Percentiles rank a stretch among this genome's conserved stretches.
phyloP scores from a whole-genome alignment of 2,797 vertebrate species.

The Catamblyrhynchus diadema region DNA sequence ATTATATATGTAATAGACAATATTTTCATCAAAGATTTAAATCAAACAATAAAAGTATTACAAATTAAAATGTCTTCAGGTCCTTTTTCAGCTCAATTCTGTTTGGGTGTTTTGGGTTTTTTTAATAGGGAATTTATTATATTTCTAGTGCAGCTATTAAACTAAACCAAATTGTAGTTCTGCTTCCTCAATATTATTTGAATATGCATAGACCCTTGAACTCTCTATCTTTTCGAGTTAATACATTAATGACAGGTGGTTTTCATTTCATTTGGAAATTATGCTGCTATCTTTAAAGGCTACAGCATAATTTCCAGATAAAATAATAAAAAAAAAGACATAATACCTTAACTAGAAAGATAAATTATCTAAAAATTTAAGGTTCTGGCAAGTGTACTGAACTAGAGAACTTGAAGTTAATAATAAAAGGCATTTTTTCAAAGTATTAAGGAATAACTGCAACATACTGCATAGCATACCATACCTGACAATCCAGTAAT shows the following conservation, averaged over 20 bases:
- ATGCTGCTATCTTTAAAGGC: background rate
- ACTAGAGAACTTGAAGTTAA: constrained; percentile 7
- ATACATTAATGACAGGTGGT: background rate
- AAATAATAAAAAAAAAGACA: constrained; percentile 1
- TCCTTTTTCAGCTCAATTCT: background rate
- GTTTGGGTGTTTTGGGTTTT: background rate
- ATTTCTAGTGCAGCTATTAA: background rate
- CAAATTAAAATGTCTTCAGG: background rate
- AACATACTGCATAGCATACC: background rate
- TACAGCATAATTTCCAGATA: background rate
- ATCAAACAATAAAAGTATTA: background rate
- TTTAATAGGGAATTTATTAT: background rate
- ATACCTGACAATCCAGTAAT: constrained; percentile 6
- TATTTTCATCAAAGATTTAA: background rate
- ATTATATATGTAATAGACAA: background rate
- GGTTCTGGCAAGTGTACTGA: constrained; percentile 22
- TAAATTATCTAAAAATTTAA: constrained; percentile 41
- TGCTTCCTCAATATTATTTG: background rate
- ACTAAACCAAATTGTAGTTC: background rate
- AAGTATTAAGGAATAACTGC: constrained; percentile 19
- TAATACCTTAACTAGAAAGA: constrained; percentile 51
- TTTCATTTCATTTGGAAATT: no score
- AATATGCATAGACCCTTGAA: background rate
- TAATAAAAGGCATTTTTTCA: constrained; percentile 44
- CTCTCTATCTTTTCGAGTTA: background rate